Conservation (phyloP, 2,113 vertebrate species). For the Actinemys pallida region DNA sequence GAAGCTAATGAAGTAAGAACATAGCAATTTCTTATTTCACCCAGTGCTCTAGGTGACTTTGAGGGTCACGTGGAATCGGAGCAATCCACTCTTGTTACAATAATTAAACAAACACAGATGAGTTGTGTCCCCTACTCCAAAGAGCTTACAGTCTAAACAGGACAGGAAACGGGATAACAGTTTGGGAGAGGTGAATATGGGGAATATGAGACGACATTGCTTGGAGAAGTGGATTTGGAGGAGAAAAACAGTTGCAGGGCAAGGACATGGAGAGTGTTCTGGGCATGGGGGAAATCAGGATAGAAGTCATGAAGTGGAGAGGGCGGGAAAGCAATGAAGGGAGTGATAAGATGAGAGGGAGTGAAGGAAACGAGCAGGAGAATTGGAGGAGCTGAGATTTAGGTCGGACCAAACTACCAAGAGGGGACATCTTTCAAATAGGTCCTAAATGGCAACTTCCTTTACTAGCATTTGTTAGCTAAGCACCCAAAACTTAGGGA, state of each 20-base stretch:
- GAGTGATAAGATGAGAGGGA: background rate
- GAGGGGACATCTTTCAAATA: background rate
- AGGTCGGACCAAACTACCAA: background rate
- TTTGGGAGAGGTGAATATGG: background rate
- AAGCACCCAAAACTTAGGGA: background rate
- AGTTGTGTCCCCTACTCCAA: background rate
- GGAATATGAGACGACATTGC: background rate
- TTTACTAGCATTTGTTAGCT: background rate
- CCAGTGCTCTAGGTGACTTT: background rate
- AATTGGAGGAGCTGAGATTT: background rate
- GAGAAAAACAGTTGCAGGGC: background rate
- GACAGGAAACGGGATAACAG: background rate
- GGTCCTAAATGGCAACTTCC: background rate
- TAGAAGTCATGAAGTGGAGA: background rate
- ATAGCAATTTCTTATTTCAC: background rate
- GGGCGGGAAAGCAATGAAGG: background rate
- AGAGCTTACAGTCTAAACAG: background rate
- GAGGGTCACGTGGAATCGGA: background rate
- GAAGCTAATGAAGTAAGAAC: conserved; percentile 86
- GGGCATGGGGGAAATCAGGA: background rate
- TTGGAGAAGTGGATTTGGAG: background rate
- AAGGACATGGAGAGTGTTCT: background rate
- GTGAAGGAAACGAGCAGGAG: background rate
- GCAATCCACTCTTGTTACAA: background rate
- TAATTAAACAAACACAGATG: background rate